Conservation (phyloP, 2,888 invertebrate genomes). For the Tineola bisselliella region DNA sequence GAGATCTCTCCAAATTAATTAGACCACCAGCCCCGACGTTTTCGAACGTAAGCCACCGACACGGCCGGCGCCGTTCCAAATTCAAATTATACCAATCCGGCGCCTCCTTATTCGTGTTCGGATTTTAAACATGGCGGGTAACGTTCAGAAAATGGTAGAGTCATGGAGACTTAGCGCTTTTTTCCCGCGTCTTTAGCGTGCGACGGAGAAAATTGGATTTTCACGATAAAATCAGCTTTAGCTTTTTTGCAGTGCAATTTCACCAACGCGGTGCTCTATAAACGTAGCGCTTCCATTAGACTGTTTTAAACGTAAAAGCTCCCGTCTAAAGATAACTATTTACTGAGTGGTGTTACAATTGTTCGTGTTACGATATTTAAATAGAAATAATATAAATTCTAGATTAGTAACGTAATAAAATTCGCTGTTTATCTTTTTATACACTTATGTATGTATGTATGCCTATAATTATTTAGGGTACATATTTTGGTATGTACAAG, state of each 20-base stretch:
- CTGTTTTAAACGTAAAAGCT: constrained; percentile 37
- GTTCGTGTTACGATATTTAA: not conserved
- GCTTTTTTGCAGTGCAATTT: constrained; percentile 56
- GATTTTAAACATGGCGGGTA: constrained; percentile 61
- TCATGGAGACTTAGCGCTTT: constrained; percentile 65
- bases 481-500: not conserved
- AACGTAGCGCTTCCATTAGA: constrained; percentile 42
- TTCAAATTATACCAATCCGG: constrained; percentile 68
- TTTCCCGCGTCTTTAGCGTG: constrained; percentile 66
- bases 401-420: too few relatives aligned
- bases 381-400: not conserved
- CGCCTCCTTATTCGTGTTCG: constrained; percentile 67
- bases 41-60: constrained; percentile 26
- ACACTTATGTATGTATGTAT: too few relatives aligned
- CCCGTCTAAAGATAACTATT: not conserved
- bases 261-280: constrained; percentile 36
- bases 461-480: too few relatives aligned
- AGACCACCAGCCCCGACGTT: constrained; percentile 41
- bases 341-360: not conserved
- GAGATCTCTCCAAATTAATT: constrained; percentile 64
- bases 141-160: constrained; percentile 57
- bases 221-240: constrained; percentile 65
- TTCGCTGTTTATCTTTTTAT: too few relatives aligned
- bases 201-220: constrained; percentile 67
- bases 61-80: constrained; percentile 57